phyloP scores from a whole-genome alignment of 1,140 invertebrate species.

The Atta cephalotes region DNA sequence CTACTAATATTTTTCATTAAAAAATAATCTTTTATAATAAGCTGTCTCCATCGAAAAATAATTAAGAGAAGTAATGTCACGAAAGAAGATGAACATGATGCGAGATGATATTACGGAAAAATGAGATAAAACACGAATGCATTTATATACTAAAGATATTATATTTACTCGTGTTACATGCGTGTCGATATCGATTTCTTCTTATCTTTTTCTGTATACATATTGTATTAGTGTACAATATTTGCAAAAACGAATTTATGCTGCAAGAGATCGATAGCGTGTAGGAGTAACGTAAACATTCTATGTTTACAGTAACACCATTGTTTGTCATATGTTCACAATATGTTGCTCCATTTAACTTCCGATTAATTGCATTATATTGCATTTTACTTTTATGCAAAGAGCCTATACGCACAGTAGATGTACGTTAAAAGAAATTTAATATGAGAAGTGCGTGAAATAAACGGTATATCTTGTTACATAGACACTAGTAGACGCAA shows the following conservation, averaged over 20 bases:
- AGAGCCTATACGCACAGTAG: background rate
- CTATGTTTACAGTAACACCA: slow-evolving; percentile 6
- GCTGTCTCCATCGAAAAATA: background rate
- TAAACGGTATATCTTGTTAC: background rate
- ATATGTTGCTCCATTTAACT: slow-evolving; percentile 5
- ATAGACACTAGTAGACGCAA: background rate
- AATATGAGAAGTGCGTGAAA: background rate
- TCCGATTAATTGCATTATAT: background rate
- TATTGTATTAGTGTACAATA: background rate
- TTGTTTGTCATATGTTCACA: background rate
- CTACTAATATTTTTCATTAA: background rate
- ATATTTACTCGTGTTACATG: background rate
- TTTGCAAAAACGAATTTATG: background rate
- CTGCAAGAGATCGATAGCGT: slow-evolving; percentile 8
- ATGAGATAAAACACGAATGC: background rate
- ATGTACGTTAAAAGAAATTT: slow-evolving; percentile 9
- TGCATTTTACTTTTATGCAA: background rate
- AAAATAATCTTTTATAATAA: background rate
- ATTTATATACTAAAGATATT: background rate
- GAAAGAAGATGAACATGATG: background rate
- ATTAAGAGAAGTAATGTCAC: background rate
- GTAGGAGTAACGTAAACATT: slow-evolving; percentile 24
- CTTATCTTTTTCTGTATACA: background rate
- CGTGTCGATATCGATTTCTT: slow-evolving; percentile 4
- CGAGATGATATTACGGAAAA: background rate